These are phyloP conservation scores for Lasioglossum malachurum DNA, from an alignment of 2,888 invertebrate genomes.

Conservation along the genomic window DNA sequence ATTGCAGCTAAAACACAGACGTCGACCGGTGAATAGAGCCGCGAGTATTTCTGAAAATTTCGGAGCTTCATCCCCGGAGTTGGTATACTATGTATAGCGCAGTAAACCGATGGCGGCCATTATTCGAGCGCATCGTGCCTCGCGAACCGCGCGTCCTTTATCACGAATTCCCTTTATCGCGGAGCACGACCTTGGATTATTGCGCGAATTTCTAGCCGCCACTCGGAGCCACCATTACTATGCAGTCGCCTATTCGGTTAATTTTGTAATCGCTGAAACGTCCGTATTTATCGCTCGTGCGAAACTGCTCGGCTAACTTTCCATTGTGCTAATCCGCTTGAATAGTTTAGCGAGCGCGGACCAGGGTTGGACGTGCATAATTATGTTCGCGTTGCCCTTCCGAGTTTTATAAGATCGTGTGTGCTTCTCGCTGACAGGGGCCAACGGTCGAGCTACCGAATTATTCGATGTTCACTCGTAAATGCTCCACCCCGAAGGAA, in stretches of 20 bases:
- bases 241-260: constrained; percentile 30
- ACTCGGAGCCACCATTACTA: constrained; percentile 20
- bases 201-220: constrained; percentile 30
- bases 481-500: background rate
- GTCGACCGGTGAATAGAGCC: background rate
- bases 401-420: background rate
- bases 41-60: background rate
- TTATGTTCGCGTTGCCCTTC: background rate
- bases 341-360: background rate
- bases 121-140: constrained; percentile 30
- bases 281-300: constrained; percentile 31
- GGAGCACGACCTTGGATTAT: constrained; percentile 40
- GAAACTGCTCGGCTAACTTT: background rate
- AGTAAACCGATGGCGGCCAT: constrained; percentile 40
- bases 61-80: too few relatives aligned
- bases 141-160: constrained; percentile 45
- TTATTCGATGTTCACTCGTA: background rate
- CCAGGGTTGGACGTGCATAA: background rate
- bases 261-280: constrained; percentile 30
- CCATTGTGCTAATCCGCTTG: constrained; percentile 5
- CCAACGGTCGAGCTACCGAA: background rate
- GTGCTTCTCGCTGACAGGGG: background rate
- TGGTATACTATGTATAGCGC: constrained; percentile 15
- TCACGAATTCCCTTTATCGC: constrained; percentile 48
- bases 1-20: background rate